Base-by-base conservation (phyloP, 1,140 invertebrate species). In the Drosophila kurseongensis region DNA sequence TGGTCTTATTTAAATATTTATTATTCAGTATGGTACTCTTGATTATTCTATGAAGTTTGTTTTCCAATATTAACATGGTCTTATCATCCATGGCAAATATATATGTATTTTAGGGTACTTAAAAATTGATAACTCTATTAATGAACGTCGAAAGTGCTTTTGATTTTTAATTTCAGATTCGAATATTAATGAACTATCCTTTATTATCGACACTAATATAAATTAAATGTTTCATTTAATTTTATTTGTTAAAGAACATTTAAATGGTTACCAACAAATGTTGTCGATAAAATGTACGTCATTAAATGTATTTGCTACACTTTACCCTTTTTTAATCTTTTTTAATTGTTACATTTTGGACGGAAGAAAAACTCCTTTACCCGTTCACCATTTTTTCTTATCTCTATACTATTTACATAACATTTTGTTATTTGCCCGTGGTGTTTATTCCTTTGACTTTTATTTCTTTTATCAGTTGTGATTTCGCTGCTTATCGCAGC, bases 401-500 rank as follows among this genome's bases (percentile, higher is more conserved):
- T 60, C 38, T 57, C 18, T 14, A 10, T 60, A 14, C 13, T 63
- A 72, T 76, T 72, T 61, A 44, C 51, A 69, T 50, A 60, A 56
- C 78, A 80, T 51, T 82, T 65, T 78, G 48, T 57, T 82, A 38
- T 80, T 67, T 76, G 27, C 1, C n/a, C 45, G 4, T 14, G 16
- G 7, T 63, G 40, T 45, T 38, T 45, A 12, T 44, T 63, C n/a
- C 16, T 69, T 57, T 36, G 50, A 52, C 38, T 56, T 56, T 71
- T 78, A 23, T 48, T 47, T 29, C 32, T 48, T 71, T 83, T 83
- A 83, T 83, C 80, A 79, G 80, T 80, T 78, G 74, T 74, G 79
- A 81, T 81, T 81, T 78, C 32, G 61, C 47, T 72, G 76, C 80
- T 84, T 83, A 83, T 83, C 80, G 68, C 66, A 50, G 80, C 60